These are phyloP conservation scores for Pandemis cinnamomeana DNA, from an alignment of 2,888 invertebrate species.

Conservation along the genomic window DNA sequence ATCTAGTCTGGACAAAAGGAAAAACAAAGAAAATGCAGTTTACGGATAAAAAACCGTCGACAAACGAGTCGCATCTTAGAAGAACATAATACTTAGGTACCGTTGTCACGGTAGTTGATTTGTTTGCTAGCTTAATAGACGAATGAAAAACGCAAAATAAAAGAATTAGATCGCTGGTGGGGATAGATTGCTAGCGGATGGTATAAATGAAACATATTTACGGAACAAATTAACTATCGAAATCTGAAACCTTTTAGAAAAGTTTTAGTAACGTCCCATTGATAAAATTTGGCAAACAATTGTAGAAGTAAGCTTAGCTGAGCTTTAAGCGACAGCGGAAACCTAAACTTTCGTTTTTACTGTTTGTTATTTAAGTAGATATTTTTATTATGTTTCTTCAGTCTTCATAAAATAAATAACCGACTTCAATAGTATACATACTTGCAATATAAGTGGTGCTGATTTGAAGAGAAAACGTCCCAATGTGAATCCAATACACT, in stretches of 20 bases:
- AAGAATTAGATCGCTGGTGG: background rate
- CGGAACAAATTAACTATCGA: background rate
- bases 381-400: background rate
- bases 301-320: background rate
- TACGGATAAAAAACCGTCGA: background rate
- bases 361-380: background rate
- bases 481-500: slow-evolving; percentile 20
- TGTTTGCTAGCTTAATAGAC: too few relatives aligned
- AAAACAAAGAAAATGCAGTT: background rate
- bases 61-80: background rate
- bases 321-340: background rate
- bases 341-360: background rate
- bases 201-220: background rate
- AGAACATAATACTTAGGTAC: too few relatives aligned
- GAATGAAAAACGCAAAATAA: background rate
- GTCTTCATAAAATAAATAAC: background rate
- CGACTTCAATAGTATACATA: background rate
- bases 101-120: too few relatives aligned
- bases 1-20: background rate
- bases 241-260: background rate
- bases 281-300: background rate
- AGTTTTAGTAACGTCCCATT: too few relatives aligned
- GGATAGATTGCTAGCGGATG: background rate
- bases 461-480: slow-evolving; percentile 6
- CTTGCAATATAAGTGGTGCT: background rate